These are phyloP conservation scores for Oryzias curvinotus DNA, from an alignment of 2,113 vertebrate species.

Conservation along the genomic window DNA sequence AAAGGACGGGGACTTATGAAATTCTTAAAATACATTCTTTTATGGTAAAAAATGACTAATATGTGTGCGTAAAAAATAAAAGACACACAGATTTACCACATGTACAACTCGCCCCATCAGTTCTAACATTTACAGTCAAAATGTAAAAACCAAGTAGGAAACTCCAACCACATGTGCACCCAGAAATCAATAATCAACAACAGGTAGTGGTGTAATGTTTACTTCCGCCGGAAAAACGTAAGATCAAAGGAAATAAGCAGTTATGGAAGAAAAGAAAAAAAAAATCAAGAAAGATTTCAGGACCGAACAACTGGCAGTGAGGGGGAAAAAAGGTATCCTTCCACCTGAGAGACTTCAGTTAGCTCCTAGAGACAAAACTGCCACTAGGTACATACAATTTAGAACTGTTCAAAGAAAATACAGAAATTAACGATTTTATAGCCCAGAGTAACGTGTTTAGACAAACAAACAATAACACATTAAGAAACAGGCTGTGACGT, in stretches of 20 bases:
- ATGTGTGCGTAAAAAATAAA: background rate
- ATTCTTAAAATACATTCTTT: background rate
- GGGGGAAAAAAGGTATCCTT: too few species aligned
- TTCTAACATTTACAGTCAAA: conserved; percentile 10
- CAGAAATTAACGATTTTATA: too few species aligned
- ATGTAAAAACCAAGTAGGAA: conserved; percentile 17
- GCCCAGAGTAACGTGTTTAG: too few species aligned
- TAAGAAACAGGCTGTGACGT: background rate
- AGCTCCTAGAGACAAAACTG: too few species aligned
- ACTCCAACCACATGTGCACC: conserved; percentile 11
- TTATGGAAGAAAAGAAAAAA: background rate
- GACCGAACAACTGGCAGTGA: background rate
- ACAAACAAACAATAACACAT: too few species aligned
- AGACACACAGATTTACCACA: too few species aligned
- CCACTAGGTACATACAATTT: too few species aligned
- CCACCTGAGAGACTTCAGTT: too few species aligned
- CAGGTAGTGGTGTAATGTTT: conserved; percentile 29
- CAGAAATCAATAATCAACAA: conserved; percentile 43
- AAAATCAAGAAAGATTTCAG: background rate
- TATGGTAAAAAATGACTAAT: background rate
- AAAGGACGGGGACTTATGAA: too few species aligned
- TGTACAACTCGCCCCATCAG: too few species aligned
- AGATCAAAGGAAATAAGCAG: background rate
- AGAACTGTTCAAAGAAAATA: conserved; percentile 1
- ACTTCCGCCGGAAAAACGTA: conserved; percentile 15